Percentiles rank a stretch among this genome's conserved stretches.
Conservation (phyloP, 2,797 vertebrate genomes). For the Lerista edwardsae region DNA sequence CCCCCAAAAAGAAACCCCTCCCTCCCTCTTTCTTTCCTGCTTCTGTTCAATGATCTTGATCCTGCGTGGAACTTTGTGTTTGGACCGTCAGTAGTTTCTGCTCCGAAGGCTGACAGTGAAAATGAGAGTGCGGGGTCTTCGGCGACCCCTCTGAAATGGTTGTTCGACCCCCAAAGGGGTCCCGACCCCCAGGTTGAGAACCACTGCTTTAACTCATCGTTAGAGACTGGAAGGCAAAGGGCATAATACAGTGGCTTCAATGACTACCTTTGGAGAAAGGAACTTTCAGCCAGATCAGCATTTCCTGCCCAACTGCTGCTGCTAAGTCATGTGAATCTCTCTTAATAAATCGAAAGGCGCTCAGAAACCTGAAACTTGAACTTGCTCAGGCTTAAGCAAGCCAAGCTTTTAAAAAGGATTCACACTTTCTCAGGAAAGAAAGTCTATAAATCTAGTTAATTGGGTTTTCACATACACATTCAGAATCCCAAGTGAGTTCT, state of each 20-base stretch:
- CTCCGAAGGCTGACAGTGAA: too few species aligned
- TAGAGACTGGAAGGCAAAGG: slow-evolving; percentile 5
- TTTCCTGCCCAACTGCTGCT: slow-evolving; percentile 8
- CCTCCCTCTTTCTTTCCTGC: too few species aligned
- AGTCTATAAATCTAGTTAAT: slow-evolving; percentile 71
- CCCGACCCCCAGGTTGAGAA: too few species aligned
- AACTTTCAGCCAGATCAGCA: slow-evolving; percentile 54
- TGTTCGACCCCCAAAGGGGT: too few species aligned
- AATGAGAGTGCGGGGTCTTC: too few species aligned
- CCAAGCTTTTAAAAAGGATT: slow-evolving; percentile 63
- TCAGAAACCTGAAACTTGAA: slow-evolving; percentile 64
- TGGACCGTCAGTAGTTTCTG: too few species aligned
- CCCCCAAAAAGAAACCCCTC: too few species aligned
- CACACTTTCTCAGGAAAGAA: slow-evolving; percentile 71
- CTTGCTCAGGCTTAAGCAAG: slow-evolving; percentile 48
- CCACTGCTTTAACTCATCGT: slow-evolving; percentile 11
- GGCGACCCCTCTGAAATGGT: too few species aligned
- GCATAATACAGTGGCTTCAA: background rate
- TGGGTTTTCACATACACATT: slow-evolving; percentile 65
- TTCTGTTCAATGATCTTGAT: too few species aligned
- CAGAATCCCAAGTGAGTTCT: slow-evolving; percentile 59
- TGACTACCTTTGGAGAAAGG: background rate
- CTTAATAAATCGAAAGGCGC: slow-evolving; percentile 51
- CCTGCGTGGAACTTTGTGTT: too few species aligned
- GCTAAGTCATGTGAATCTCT: slow-evolving; percentile 50